Conservation (phyloP, 1,140 invertebrate species). For the Cyclargus thomasi region DNA sequence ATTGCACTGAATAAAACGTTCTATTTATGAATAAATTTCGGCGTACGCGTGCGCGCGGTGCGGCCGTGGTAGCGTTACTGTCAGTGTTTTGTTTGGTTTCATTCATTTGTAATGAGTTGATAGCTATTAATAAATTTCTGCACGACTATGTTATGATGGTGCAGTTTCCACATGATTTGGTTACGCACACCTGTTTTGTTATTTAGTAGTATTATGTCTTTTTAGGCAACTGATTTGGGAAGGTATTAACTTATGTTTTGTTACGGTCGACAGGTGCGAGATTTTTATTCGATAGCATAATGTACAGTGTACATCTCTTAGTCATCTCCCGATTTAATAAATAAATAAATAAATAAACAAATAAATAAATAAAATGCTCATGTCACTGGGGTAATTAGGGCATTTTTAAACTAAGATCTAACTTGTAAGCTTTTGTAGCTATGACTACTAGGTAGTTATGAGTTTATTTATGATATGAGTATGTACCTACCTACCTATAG, state of each 20-base stretch:
- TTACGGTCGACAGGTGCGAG: no score
- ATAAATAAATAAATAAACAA: no score
- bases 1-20: constrained; percentile 16
- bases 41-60: constrained; percentile 14
- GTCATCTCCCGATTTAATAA: not conserved
- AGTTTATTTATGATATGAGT: no score
- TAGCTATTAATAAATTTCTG: constrained; percentile 34
- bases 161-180: not conserved
- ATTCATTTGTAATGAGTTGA: constrained; percentile 31
- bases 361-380: no score
- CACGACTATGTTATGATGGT: not conserved
- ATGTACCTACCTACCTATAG: no score
- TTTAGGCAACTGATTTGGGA: no score
- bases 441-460: no score
- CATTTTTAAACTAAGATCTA: no score
- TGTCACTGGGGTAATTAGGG: no score
- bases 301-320: not conserved
- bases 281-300: not conserved
- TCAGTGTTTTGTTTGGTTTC: not conserved
- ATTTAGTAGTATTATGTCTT: not conserved
- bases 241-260: no score
- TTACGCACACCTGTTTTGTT: not conserved
- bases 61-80: not conserved
- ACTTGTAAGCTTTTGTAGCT: no score
- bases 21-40: not conserved